Conservation (phyloP, 1,140 invertebrate genomes). For the Samia ricini region DNA sequence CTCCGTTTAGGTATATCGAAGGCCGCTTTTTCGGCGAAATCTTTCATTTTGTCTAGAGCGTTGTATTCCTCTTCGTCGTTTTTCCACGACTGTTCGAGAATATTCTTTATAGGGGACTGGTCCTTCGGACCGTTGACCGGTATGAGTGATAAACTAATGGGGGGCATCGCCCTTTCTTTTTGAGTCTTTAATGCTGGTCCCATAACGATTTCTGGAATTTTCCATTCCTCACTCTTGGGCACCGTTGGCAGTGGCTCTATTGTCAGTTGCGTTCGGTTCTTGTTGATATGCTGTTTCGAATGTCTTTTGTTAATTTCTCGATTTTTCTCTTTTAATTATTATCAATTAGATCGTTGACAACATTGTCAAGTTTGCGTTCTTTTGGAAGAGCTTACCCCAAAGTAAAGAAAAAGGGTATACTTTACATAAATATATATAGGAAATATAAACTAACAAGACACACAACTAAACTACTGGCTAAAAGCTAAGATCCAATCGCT, state of each 20-base stretch:
- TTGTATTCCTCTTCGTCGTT: conserved; percentile 66
- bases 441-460: conserved; percentile 34
- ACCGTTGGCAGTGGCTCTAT: conserved; percentile 59
- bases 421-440: conserved; percentile 54
- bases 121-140: conserved; percentile 61
- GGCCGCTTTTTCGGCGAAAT: conserved; percentile 73
- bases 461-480: conserved; percentile 57
- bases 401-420: conserved; percentile 20
- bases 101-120: conserved; percentile 50
- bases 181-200: conserved; percentile 46
- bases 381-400: conserved; percentile 16
- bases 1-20: conserved; percentile 68
- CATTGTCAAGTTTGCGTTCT: conserved; percentile 57
- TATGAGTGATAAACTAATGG: conserved; percentile 70
- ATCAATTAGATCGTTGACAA: conserved; percentile 74
- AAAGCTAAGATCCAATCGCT: conserved; percentile 56
- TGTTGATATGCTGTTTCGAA: conserved; percentile 75
- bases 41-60: conserved; percentile 75
- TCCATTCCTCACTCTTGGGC: conserved; percentile 59
- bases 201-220: conserved; percentile 58
- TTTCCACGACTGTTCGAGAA: conserved; percentile 51
- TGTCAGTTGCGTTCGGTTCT: conserved; percentile 66
- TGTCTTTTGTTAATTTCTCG: conserved; percentile 46
- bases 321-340: conserved; percentile 47
- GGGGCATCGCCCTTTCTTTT: conserved; percentile 63